phyloP scores from a whole-genome alignment of 2,113 vertebrate genomes.

The Hyperoodon ampullatus region DNA sequence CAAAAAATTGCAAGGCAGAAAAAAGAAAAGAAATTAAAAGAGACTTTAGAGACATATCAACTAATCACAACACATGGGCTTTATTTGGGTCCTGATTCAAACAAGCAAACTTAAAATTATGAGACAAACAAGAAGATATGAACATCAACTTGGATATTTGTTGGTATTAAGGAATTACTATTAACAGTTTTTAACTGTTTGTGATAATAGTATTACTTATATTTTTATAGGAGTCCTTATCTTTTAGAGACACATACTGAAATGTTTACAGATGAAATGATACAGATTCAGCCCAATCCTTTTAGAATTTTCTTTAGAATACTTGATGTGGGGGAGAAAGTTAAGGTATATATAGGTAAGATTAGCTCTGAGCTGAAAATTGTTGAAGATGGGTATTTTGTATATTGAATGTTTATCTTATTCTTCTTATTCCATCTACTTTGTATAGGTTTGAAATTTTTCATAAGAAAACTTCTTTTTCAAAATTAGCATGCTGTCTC shows the following conservation, averaged over 20 bases:
- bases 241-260: background rate
- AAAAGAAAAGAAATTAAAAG: background rate
- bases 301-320: conserved; percentile 13
- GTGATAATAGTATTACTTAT: background rate
- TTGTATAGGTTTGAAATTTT: background rate
- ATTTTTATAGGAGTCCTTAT: background rate
- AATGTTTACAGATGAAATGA: background rate
- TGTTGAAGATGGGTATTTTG: background rate
- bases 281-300: background rate
- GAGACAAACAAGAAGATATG: background rate
- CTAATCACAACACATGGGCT: background rate
- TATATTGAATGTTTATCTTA: background rate
- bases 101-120: background rate
- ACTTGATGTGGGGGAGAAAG: background rate
- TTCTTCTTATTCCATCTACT: background rate
- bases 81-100: background rate
- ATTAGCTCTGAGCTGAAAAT: background rate
- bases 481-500: background rate
- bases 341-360: background rate
- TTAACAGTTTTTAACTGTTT: background rate
- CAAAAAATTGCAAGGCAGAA: background rate
- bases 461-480: background rate
- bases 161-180: background rate
- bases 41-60: background rate
- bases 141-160: background rate